Conservation (phyloP, 2,113 vertebrate species). For the Scomber japonicus region DNA sequence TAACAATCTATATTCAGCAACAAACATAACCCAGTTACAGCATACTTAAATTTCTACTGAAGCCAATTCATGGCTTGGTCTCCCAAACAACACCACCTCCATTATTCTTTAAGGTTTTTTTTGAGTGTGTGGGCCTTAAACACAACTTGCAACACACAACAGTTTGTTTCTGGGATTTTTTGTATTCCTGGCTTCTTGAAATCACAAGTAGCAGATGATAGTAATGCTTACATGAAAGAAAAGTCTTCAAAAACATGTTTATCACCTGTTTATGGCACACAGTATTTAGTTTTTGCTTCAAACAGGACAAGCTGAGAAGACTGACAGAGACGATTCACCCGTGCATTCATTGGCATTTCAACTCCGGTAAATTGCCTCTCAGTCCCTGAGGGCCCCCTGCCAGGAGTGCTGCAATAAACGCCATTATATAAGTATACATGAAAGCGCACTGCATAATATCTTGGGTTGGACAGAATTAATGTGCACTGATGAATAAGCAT, state of each 20-base stretch:
- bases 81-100: background rate
- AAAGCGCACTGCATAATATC: constrained; percentile 42
- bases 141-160: too few species aligned
- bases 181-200: too few species aligned
- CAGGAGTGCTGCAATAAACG: constrained; percentile 44
- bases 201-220: background rate
- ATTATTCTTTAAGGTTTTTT: too few species aligned
- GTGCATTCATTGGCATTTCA: constrained; percentile 51
- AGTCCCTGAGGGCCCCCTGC: constrained; percentile 30
- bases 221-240: background rate
- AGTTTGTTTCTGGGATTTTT: too few species aligned
- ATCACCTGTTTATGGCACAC: background rate
- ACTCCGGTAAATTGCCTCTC: constrained; percentile 33
- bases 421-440: constrained; percentile 55
- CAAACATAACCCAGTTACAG: background rate
- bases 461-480: constrained; percentile 51
- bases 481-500: constrained; percentile 67
- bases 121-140: too few species aligned
- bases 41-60: too few species aligned
- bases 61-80: too few species aligned
- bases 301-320: background rate
- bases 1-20: background rate
- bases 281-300: background rate
- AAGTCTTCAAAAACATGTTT: background rate
- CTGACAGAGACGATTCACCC: constrained; percentile 32